Base-by-base conservation (phyloP, 2,797 vertebrate species). In the Antrozous pallidus region DNA sequence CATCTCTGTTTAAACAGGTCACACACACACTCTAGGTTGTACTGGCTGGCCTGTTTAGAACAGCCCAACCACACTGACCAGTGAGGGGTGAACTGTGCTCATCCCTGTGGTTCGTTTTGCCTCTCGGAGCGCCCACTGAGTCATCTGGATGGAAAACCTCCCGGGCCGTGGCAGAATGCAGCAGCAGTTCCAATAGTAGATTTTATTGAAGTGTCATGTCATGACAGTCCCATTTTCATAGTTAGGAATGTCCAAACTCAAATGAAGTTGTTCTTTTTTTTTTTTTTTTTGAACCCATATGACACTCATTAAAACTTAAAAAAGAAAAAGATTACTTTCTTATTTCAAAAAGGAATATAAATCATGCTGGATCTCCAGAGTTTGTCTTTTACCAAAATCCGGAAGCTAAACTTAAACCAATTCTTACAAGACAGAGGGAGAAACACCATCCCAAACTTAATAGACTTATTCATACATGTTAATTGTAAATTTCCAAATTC, bases 1-100 rank as follows among this genome's bases (percentile, higher is more conserved):
- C 11, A 54, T 82, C 92, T 93, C 31, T 95, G 0, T 87, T 90
- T 87, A 90, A 89, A 70, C 69, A 85, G 33, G 31, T 78, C 16
- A 69, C 28, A 42, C 18, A 61, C 54, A 56, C 54, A 56, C 51
- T 11, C 20, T 65, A 28, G 18, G 49, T 65, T 56, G 0, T 78
- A 6, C 28, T 63, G 26, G 16, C 6, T 78, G 54, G 13, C 20
- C 8, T 38, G 24, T 26, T 92, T 51, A 61, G 47, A 93, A 80
- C 6, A 51, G 10, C 51, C 33, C 74, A 80, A 1, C 47, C 38
- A 18, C 33, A 22, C 58, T 67, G 51, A 88, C 47, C 61, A 78
- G 2, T 42, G 56, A 38, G n/a, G 12, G 67, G 31, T 56, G 47
- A 56, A 33, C 12, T 2, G 6, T 31, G 24, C 24, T 38, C 11